Base-by-base conservation (phyloP, 2,888 invertebrate genomes). In the Nomada lathburiana region DNA sequence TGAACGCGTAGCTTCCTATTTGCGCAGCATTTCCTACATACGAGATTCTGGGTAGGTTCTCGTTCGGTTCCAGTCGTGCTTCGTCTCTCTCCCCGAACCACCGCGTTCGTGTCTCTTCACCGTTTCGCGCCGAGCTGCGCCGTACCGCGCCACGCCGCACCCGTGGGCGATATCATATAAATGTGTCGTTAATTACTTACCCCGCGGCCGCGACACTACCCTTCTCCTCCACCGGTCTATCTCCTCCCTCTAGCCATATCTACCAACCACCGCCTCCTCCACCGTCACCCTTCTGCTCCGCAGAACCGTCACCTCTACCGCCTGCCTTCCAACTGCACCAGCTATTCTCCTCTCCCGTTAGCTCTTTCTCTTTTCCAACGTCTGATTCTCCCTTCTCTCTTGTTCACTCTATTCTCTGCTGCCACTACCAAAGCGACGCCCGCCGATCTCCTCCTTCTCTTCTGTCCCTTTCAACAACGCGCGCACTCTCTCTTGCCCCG, bases 141-240 rank as follows among this genome's bases (percentile, higher is more conserved):
- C 63, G 59, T 69, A 59, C 36, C 68, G 59, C 82, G 70, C 78
- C 81, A 70, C 80, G 69, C 82, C 85, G 89, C 81, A 79, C 77
- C 88, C 84, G 84, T 86, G 77, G 88, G 89, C 93, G 91, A 93
- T 93, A 93, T 93, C 91, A 92, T 92, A 92, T 92, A 93, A 93
- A 93, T 91, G 92, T 91, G 93, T 91, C 93, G 92, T 93, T 93
- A 93, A 93, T 93, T 93, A 93, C 92, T 92, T 92, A 92, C 90
- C 90, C 90, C 90, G 91, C 86, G 90, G 89, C 87, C 92, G 89
- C 92, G 90, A 90, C 90, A 90, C 89, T 87, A 78, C 87, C 84
- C 84, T 86, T 83, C 85, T 90, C 88, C 81, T 90, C 86, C 84
- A 77, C 82, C 76, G 74, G 80, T 74, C 79, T 85, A 86, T 87